Evolutionary conservation across 2,113 vertebrate genomes (phyloP), one percentile per base, ranked within the genome.

Genomic region (Puma concolor): DNA sequence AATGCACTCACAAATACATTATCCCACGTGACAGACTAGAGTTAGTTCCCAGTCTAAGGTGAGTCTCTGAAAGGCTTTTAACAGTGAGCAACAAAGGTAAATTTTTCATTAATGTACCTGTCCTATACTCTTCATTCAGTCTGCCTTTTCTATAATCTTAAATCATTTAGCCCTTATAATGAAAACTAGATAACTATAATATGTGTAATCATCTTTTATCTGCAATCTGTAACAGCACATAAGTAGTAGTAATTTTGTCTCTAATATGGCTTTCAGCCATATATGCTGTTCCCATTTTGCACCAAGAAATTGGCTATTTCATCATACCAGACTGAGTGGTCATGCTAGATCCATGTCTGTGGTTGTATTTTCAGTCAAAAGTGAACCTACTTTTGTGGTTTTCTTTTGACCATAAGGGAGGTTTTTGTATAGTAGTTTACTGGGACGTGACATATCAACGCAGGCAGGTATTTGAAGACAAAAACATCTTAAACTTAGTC

Each of bases 91-190:
- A 96, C 90, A 98, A 93, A 95, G 80, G 92, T 95, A 96, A 97
- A 86, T 92, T 96, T 92, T 96, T 95, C 38, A 50, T 94, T 97
- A 97, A 97, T 96, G 96, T 71, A 27, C 71, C 89, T 50, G 21
- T 88, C 84, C 94, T 94, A 44, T 57, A 52, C 74, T 91, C 71
- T 93, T 87, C 82, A 88, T 97, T 88, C 71, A 67, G 57, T 16
- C 85, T 91, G 52, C 57, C 67, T 96, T 96, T 95, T 90, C 82
- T 81, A 72, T 97, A 96, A 98, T 97, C 95, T 96, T 96, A 63
- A 93, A 98, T 97, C 83, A 97, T 96, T 97, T 92, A 96, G 97
- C 97, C 81, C 87, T 97, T 92, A 82, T 95, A 97, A 97, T 97
- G 90, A 97, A 97, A 97, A 93, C 71, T 72, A 94, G 90, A 91